Percentiles rank a stretch among this genome's conserved stretches.
Evolutionary conservation across 2,888 invertebrate species (phyloP).

Genomic region (Latrodectus elegans): DNA sequence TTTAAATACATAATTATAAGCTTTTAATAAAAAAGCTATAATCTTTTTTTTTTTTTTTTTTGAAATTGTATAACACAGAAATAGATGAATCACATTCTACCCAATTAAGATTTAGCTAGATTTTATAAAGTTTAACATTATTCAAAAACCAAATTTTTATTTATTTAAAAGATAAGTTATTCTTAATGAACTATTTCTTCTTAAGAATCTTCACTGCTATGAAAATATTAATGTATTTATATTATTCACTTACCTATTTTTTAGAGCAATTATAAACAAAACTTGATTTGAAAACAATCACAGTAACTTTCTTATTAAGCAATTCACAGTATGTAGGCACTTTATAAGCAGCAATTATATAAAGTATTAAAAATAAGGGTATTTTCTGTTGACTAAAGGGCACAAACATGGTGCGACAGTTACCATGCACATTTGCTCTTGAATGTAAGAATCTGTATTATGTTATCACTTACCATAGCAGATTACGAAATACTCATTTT

Average conservation of each 20-base stretch:
- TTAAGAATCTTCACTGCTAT: slow-evolving; percentile 10
- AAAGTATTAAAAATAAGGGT: slow-evolving; percentile 11
- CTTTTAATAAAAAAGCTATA: slow-evolving; percentile 15
- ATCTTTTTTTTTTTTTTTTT: background rate
- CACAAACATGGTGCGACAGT: background rate
- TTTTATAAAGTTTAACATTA: no score
- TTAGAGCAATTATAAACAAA: slow-evolving; percentile 7
- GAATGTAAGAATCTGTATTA: no score
- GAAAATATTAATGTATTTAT: slow-evolving; percentile 6
- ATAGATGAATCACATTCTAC: slow-evolving; percentile 19
- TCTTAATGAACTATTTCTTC: background rate
- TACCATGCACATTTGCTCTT: no score
- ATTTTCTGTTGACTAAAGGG: background rate
- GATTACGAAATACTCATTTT: no score
- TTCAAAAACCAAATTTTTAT: no score
- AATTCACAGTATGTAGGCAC: slow-evolving; percentile 1
- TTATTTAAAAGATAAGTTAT: no score
- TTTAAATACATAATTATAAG: slow-evolving; percentile 15
- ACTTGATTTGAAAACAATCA: background rate
- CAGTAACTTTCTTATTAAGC: background rate
- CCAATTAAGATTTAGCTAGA: background rate
- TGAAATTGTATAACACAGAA: slow-evolving; percentile 8
- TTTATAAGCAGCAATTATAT: background rate
- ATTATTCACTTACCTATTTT: slow-evolving; percentile 19
- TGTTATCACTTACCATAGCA: no score